These are phyloP conservation scores for Porites divaricata DNA, from an alignment of 92 coral and sea anemone genomes.

Conservation along the genomic window DNA sequence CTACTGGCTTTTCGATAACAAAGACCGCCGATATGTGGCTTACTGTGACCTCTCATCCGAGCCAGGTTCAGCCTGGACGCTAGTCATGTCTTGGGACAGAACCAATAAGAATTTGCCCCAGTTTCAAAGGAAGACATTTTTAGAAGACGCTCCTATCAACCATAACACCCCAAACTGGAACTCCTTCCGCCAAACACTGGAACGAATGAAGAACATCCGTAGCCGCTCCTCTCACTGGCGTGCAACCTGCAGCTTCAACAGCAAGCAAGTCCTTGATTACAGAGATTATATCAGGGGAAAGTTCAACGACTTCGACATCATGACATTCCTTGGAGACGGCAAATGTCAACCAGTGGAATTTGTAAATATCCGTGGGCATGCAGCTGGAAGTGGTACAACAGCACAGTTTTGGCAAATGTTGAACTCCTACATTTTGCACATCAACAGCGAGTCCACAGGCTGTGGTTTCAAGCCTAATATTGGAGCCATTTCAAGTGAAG, in stretches of 20 bases:
- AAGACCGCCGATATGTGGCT: slow-evolving; percentile 29
- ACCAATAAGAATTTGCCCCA: slow-evolving; percentile 3
- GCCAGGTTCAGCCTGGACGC: slow-evolving; percentile 59
- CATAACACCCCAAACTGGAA: slow-evolving; percentile 40
- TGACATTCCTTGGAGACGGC: slow-evolving; percentile 12
- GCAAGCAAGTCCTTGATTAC: slow-evolving; percentile 16
- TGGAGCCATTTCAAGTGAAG: slow-evolving; percentile 45
- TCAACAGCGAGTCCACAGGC: slow-evolving; percentile 7
- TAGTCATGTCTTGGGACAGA: slow-evolving; percentile 29
- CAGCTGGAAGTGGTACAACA: slow-evolving; percentile 33
- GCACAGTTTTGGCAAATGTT: slow-evolving; percentile 42
- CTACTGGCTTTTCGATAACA: slow-evolving; percentile 23
- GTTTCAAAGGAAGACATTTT: background rate
- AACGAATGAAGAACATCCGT: slow-evolving; percentile 40
- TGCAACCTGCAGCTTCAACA: slow-evolving; percentile 45
- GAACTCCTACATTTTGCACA: background rate
- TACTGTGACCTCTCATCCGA: slow-evolving; percentile 51
- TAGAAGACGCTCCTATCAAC: slow-evolving; percentile 43
- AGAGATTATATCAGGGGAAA: slow-evolving; percentile 50
- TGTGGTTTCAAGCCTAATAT: slow-evolving; percentile 28
- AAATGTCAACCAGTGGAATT: slow-evolving; percentile 29
- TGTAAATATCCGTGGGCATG: slow-evolving; percentile 48
- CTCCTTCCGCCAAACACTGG: slow-evolving; percentile 42
- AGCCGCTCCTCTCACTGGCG: slow-evolving; percentile 47
- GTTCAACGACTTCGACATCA: slow-evolving; percentile 42